Percentiles rank a stretch among this genome's conserved stretches.
Conservation (phyloP, 2,888 invertebrate species). For the Coelinius sp. region DNA sequence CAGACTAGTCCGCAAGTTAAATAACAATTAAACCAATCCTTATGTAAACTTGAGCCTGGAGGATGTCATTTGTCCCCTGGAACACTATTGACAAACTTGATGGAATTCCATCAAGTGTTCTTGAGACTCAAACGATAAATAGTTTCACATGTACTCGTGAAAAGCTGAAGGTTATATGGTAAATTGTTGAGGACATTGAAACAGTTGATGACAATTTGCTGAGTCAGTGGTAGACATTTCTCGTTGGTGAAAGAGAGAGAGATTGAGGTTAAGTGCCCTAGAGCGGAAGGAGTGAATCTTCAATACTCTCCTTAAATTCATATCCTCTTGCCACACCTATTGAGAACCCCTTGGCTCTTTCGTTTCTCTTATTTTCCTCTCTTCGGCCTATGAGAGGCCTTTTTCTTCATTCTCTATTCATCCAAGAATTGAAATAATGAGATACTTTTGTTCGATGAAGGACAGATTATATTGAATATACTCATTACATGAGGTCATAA, state of each 20-base stretch:
- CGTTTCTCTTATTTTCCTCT: neutral
- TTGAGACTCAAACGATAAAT: conserved; percentile 7
- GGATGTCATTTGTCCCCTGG: neutral
- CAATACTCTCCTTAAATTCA: conserved; percentile 33
- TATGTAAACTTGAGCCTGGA: neutral
- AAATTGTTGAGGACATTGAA: neutral
- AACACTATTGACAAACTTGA: neutral
- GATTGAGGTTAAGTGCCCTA: conserved; percentile 45
- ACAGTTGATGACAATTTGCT: neutral
- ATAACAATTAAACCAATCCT: neutral
- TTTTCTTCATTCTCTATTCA: conserved; percentile 1
- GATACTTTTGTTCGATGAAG: too few relatives aligned
- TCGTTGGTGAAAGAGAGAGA: neutral
- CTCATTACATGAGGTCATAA: conserved; percentile 31
- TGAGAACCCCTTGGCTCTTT: too few relatives aligned
- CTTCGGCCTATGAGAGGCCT: neutral
- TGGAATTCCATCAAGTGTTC: neutral
- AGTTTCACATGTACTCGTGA: conserved; percentile 11
- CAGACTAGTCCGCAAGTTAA: neutral
- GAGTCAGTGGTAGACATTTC: neutral
- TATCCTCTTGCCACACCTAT: neutral
- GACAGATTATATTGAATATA: conserved; percentile 26
- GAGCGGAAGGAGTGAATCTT: conserved; percentile 42
- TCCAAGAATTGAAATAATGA: conserved; percentile 6
- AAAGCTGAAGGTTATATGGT: neutral